phyloP scores from a whole-genome alignment of 1,140 invertebrate genomes.

The Zaprionus davidi region DNA sequence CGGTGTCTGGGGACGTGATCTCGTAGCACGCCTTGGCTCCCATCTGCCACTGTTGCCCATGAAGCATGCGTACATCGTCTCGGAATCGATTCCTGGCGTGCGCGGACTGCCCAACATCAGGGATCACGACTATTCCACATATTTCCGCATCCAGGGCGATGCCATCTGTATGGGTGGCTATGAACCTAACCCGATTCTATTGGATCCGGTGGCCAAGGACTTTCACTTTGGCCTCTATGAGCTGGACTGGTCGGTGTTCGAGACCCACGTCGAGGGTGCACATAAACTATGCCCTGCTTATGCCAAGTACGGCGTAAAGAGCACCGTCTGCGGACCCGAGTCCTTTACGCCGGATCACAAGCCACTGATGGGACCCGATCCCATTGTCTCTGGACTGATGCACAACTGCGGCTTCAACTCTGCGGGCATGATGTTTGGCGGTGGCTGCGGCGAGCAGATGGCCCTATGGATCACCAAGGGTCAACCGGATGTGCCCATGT shows the following conservation, averaged over 20 bases:
- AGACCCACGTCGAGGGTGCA: slow-evolving; percentile 90
- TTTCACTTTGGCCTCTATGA: slow-evolving; percentile 94
- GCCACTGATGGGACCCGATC: slow-evolving; percentile 88
- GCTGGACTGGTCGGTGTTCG: slow-evolving; percentile 93
- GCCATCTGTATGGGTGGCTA: slow-evolving; percentile 94
- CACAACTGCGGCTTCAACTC: slow-evolving; percentile 95
- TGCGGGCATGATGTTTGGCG: slow-evolving; percentile 95
- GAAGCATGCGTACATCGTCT: slow-evolving; percentile 95
- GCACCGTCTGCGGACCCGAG: slow-evolving; percentile 93
- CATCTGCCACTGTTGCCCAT: slow-evolving; percentile 91
- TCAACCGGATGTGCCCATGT: slow-evolving; percentile 93
- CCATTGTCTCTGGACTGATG: slow-evolving; percentile 86
- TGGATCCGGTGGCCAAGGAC: slow-evolving; percentile 91
- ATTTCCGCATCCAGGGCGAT: slow-evolving; percentile 93
- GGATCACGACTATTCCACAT: slow-evolving; percentile 93
- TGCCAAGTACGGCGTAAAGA: slow-evolving; percentile 91
- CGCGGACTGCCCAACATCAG: slow-evolving; percentile 91
- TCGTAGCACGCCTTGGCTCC: slow-evolving; percentile 89
- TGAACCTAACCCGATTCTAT: slow-evolving; percentile 92
- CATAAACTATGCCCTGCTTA: slow-evolving; percentile 90
- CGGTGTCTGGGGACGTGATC: slow-evolving; percentile 91
- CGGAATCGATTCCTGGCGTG: slow-evolving; percentile 90
- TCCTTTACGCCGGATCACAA: slow-evolving; percentile 96
- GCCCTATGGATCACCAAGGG: slow-evolving; percentile 93
- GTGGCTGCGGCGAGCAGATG: slow-evolving; percentile 92